These are phyloP conservation scores for Otolemur crassicaudatus DNA, from an alignment of 2,797 vertebrate species.

Conservation along the genomic window DNA sequence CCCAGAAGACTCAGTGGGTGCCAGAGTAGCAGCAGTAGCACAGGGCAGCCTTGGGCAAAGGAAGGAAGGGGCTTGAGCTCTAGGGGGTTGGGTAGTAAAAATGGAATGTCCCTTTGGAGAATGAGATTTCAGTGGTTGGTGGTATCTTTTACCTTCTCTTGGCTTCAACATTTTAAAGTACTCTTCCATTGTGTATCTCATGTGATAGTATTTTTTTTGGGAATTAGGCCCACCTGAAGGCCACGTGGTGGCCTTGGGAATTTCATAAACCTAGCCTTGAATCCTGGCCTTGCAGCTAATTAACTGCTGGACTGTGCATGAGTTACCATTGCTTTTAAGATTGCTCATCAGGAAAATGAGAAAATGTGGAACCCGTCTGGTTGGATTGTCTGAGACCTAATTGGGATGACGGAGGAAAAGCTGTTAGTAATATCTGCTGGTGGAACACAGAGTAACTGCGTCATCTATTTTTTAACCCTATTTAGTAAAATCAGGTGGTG, in stretches of 20 bases:
- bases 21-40: not conserved
- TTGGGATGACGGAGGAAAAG: not conserved
- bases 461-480: not conserved
- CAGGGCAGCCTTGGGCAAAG: not conserved
- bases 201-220: not conserved
- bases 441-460: not conserved
- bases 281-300: not conserved
- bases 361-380: not conserved
- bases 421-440: not conserved
- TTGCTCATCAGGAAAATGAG: not conserved
- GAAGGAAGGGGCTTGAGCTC: not conserved
- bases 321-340: not conserved
- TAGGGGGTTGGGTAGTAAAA: not conserved
- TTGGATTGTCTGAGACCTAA: not conserved
- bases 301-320: not conserved
- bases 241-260: not conserved
- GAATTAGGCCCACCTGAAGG: not conserved
- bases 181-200: not conserved
- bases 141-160: not conserved
- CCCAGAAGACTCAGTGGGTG: not conserved
- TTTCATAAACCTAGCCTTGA: slow-evolving; percentile 5
- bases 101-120: not conserved
- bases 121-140: not conserved
- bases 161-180: not conserved
- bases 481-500: not conserved